Conservation (phyloP, 2,888 invertebrate species). For the Stenoptilia bipunctidactyla region DNA sequence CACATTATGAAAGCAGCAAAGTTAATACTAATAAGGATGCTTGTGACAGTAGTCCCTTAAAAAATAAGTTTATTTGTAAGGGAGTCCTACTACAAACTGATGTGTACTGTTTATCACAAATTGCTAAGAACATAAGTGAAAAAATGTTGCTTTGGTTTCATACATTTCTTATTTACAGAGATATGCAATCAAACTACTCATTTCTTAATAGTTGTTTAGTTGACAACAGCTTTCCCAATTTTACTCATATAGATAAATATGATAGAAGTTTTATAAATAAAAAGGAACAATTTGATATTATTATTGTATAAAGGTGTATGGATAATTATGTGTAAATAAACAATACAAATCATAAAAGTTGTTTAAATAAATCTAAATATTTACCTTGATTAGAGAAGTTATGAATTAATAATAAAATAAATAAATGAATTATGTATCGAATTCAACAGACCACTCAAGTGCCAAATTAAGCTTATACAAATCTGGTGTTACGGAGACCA, state of each 20-base stretch:
- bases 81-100: constrained; percentile 25
- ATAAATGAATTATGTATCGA: too few relatives aligned
- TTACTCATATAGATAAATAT: neutral
- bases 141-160: constrained; percentile 31
- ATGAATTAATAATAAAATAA: too few relatives aligned
- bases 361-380: too few relatives aligned
- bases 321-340: too few relatives aligned
- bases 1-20: constrained; percentile 6
- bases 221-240: constrained; percentile 3
- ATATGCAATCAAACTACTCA: constrained; percentile 23
- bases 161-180: constrained; percentile 27
- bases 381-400: too few relatives aligned
- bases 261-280: too few relatives aligned
- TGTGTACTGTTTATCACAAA: constrained; percentile 26
- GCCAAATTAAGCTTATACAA: too few relatives aligned
- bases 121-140: constrained; percentile 22
- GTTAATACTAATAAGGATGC: constrained; percentile 8
- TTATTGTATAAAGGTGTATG: too few relatives aligned
- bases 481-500: too few relatives aligned
- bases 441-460: too few relatives aligned
- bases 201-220: constrained; percentile 29
- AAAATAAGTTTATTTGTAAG: constrained; percentile 11
- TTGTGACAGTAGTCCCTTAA: constrained; percentile 5
- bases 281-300: too few relatives aligned
- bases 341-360: too few relatives aligned